These are phyloP conservation scores for Pachyramphus minor DNA, from an alignment of 2,113 vertebrate genomes.

Conservation along the genomic window DNA sequence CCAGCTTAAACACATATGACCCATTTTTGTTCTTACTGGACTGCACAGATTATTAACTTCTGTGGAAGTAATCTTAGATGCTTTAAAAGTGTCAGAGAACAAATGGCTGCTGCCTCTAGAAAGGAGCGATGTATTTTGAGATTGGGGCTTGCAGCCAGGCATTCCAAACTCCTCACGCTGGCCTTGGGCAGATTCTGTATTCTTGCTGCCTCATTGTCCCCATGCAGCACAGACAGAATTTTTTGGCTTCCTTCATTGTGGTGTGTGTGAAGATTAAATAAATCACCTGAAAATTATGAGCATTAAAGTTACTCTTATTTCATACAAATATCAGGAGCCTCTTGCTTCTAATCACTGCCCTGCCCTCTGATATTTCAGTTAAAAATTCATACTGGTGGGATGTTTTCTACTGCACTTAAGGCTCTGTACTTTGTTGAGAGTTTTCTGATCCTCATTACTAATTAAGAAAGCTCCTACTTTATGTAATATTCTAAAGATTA, in stretches of 20 bases:
- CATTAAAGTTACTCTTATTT: background rate
- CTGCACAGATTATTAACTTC: background rate
- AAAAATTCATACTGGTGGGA: background rate
- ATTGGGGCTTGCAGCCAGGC: background rate
- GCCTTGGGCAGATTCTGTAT: background rate
- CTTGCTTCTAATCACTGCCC: background rate
- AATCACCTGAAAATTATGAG: background rate
- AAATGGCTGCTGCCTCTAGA: slow-evolving; percentile 33
- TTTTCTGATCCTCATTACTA: background rate
- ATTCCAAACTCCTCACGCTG: background rate
- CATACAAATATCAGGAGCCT: background rate
- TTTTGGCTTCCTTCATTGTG: background rate
- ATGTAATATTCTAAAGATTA: background rate
- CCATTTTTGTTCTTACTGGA: background rate
- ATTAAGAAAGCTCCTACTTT: background rate
- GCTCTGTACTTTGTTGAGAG: background rate
- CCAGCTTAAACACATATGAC: background rate
- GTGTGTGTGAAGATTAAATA: background rate
- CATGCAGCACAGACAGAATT: background rate
- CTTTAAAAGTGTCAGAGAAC: slow-evolving; percentile 4
- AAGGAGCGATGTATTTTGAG: slow-evolving; percentile 11
- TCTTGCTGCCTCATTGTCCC: background rate
- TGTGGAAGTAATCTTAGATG: slow-evolving; percentile 32
- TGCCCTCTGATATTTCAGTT: background rate
- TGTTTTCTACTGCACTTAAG: background rate